A percentile compares a stretch with the other conserved stretches of the same genome.
phyloP scores from a whole-genome alignment of 2,113 vertebrate species.

The Notechis scutatus region DNA sequence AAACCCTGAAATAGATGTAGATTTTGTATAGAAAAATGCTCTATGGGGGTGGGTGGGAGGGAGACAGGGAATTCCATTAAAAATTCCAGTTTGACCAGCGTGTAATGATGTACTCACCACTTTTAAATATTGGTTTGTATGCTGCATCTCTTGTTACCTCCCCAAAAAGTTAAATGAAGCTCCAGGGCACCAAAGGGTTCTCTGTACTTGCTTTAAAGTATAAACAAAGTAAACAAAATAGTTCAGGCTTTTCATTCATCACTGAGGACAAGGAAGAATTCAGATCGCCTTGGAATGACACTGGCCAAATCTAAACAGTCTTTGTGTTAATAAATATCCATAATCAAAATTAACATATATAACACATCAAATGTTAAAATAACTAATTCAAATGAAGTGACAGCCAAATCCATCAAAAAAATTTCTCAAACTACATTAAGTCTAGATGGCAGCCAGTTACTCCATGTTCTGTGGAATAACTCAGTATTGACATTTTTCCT shows the following conservation, averaged over 20 bases:
- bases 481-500: neutral
- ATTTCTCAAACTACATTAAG: neutral
- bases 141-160: neutral
- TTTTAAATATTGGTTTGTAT: neutral
- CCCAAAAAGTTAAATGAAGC: neutral
- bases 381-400: neutral
- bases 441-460: neutral
- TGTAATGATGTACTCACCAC: neutral
- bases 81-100: neutral
- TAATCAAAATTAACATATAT: neutral
- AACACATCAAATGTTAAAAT: neutral
- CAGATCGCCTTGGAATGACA: neutral
- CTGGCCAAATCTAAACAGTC: neutral
- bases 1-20: neutral
- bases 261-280: neutral
- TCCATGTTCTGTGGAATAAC: neutral
- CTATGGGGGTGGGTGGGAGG: rapidly evolving
- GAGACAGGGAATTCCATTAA: neutral
- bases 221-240: neutral
- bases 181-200: neutral
- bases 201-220: neutral
- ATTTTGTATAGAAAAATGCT: neutral
- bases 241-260: neutral
- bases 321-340: neutral
- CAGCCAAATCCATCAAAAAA: neutral